Evolutionary conservation across 2,113 vertebrate genomes (phyloP).

Genomic region (Tetrao urogallus): DNA sequence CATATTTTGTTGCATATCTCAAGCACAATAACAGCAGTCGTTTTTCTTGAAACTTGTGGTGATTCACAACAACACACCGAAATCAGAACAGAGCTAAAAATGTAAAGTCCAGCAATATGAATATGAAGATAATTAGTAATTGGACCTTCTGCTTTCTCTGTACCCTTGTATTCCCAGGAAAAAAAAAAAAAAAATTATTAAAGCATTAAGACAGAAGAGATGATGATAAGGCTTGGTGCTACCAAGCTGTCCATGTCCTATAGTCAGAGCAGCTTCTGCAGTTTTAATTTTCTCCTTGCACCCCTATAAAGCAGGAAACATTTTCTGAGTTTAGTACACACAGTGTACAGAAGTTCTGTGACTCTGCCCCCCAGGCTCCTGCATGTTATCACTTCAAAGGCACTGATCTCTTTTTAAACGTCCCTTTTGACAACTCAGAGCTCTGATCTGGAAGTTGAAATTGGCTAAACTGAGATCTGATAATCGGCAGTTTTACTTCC

Average conservation of each 20-base stretch:
- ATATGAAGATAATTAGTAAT: constrained; percentile 38
- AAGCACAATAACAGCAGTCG: constrained; percentile 7
- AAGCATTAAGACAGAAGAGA: constrained; percentile 36
- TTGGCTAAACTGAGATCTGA: constrained; percentile 71
- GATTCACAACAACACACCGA: constrained; percentile 24
- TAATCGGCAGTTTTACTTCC: constrained; percentile 67
- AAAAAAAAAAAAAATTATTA: constrained; percentile 5
- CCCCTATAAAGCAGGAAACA: constrained; percentile 38
- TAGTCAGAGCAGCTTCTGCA: not conserved
- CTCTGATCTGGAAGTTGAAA: constrained; percentile 68
- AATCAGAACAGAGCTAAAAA: constrained; percentile 29
- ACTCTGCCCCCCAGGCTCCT: constrained; percentile 25
- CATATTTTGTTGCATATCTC: not conserved
- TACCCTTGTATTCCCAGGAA: constrained; percentile 7
- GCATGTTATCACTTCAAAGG: constrained; percentile 64
- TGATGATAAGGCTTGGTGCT: constrained; percentile 23
- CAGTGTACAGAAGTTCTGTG: constrained; percentile 24
- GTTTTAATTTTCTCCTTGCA: constrained; percentile 35
- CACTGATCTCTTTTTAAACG: constrained; percentile 53
- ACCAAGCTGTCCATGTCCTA: constrained; percentile 26
- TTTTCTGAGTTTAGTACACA: constrained; percentile 32
- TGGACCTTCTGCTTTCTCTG: constrained; percentile 10
- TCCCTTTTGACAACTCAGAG: constrained; percentile 57
- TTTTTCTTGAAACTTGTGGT: constrained; percentile 9
- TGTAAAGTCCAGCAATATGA: not conserved